phyloP scores from a whole-genome alignment of 2,113 vertebrate species.

The Limnothrissa miodon region DNA sequence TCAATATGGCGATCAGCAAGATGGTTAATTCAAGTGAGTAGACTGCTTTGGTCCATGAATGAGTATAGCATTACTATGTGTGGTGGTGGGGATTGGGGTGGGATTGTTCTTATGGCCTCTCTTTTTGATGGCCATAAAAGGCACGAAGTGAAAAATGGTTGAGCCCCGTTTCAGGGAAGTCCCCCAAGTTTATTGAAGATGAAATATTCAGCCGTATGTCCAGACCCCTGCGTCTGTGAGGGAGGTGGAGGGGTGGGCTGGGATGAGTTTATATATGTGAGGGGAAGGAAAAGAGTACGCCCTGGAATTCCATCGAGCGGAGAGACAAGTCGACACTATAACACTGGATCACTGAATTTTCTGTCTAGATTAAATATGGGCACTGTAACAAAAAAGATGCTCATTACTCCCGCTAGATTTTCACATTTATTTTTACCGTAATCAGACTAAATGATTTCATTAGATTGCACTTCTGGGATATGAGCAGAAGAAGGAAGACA shows the following conservation, averaged over 20 bases:
- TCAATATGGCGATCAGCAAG: not conserved
- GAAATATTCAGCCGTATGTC: constrained; percentile 5
- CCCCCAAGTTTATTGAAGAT: not conserved
- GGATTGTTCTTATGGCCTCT: not conserved
- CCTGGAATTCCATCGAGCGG: not conserved
- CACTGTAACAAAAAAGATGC: too few relatives aligned
- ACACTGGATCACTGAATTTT: too few relatives aligned
- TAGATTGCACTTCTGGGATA: not conserved
- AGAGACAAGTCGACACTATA: too few relatives aligned
- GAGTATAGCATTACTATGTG: not conserved
- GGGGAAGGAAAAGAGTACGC: not conserved
- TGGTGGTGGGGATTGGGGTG: too few relatives aligned
- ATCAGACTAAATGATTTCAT: not conserved
- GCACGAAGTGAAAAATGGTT: not conserved
- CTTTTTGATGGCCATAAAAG: not conserved
- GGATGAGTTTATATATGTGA: not conserved
- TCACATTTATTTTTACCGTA: not conserved
- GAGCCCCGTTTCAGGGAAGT: not conserved
- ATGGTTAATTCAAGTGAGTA: not conserved
- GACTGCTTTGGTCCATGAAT: not conserved
- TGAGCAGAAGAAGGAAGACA: not conserved
- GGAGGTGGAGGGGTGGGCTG: not conserved
- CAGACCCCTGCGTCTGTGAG: not conserved
- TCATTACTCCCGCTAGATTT: not conserved
- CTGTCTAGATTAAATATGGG: too few relatives aligned